Conservation (phyloP, 1,140 invertebrate species). For the Neelides sp. region DNA sequence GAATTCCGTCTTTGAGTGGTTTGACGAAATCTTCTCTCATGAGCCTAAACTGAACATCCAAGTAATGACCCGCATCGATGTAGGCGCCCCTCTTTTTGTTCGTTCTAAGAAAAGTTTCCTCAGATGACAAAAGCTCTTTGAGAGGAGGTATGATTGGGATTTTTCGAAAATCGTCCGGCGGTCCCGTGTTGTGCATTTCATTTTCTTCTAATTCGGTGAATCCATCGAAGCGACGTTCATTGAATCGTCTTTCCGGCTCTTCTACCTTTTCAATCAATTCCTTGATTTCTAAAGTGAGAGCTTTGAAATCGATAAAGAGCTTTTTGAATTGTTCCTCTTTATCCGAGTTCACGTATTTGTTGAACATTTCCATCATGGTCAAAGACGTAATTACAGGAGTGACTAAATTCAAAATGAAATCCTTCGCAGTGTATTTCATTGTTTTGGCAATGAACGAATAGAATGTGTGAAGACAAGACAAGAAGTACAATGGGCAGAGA, state of each 20-base stretch:
- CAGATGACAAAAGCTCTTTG: conserved; percentile 10
- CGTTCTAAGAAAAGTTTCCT: conserved; percentile 39
- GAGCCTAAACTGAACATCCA: conserved; percentile 62
- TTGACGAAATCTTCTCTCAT: conserved; percentile 44
- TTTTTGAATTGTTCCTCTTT: no score
- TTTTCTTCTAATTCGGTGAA: conserved; percentile 11
- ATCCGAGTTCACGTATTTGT: no score
- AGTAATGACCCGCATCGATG: conserved; percentile 51
- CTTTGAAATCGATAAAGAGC: no score
- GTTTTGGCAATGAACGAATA: no score
- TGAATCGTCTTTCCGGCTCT: not conserved
- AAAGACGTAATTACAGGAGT: no score
- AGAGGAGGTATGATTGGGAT: conserved; percentile 17
- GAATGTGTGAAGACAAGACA: no score
- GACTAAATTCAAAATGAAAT: no score
- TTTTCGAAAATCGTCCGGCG: conserved; percentile 16
- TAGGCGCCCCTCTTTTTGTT: conserved; percentile 51
- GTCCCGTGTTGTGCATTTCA: conserved; percentile 6
- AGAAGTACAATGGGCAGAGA: no score
- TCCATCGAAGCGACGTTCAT: not conserved
- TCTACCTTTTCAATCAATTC: not conserved
- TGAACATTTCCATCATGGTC: no score
- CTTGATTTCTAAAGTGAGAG: not conserved
- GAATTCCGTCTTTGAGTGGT: conserved; percentile 19
- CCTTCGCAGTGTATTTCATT: no score